Base-by-base conservation (phyloP, 2,113 vertebrate species). In the Podiceps cristatus region DNA sequence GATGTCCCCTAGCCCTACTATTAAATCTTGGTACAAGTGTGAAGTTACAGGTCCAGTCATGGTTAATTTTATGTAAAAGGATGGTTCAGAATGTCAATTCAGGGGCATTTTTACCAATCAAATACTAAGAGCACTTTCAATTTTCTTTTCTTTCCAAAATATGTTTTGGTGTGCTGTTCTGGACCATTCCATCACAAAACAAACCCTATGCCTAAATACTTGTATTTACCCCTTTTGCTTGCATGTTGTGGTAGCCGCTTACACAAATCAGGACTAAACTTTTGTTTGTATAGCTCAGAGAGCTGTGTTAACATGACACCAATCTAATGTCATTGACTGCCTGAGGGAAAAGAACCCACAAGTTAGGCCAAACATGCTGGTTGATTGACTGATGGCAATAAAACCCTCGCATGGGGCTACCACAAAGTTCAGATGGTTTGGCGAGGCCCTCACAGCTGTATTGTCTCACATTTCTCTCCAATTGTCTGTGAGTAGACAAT, bases 331-430 rank as follows among this genome's bases (percentile, higher is more conserved):
- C 87, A 78, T 87, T 19, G 9, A 77, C 88, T 74, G 95, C 62
- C 76, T 80, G 59, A 77, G 88, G 92, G 53, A 81, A 80, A 80
- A 86, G 53, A 94, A 69, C 68, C 66, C 79, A 47, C 82, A 64
- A 82, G 74, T 86, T 72, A 71, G 53, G 88, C 85, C 63, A 88
- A 42, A 77, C 88, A 59, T 14, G 40, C 47, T 90, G 85, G 58
- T 50, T 95, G 90, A 90, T 88, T 81, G 96, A 92, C 76, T 93
- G 94, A 96, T 68, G 93, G 94, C 90, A 80, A 72, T 59, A 94
- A 80, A 91, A 94, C 35, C 72, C 72, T 92, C 0, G 14, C 13
- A 29, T 50, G 63, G 49, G 71, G 67, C 74, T 94, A 96, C 50
- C 79, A 89, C 81, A 92, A 40, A 72, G 24, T 71, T 84, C 52